A percentile compares a stretch with the other conserved stretches of the same genome.
phyloP scores from a whole-genome alignment of 2,888 invertebrate species.

The Cheilosia grossa region DNA sequence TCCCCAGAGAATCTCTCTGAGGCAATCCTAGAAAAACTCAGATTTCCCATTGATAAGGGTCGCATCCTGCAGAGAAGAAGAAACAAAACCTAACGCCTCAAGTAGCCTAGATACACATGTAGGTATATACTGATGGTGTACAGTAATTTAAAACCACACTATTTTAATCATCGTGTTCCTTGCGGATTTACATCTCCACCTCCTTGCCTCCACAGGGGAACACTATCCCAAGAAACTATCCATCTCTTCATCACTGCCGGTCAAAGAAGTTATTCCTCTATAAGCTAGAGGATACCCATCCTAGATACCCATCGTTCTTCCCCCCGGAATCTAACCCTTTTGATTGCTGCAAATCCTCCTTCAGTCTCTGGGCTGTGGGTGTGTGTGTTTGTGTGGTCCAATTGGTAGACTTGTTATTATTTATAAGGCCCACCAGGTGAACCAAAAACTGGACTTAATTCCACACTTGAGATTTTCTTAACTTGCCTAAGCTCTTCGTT shows the following conservation, averaged over 20 bases:
- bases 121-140: constrained; percentile 29
- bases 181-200: constrained; percentile 61
- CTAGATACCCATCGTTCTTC: constrained; percentile 6
- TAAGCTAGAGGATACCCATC: constrained; percentile 68
- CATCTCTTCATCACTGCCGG: constrained; percentile 65
- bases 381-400: constrained; percentile 49
- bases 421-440: constrained; percentile 77
- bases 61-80: constrained; percentile 32
- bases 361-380: constrained; percentile 3
- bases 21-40: constrained; percentile 63
- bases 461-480: constrained; percentile 77
- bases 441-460: constrained; percentile 76
- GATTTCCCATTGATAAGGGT: constrained; percentile 70
- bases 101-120: constrained; percentile 44
- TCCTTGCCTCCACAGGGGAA: constrained; percentile 6
- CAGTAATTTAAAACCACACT: constrained; percentile 71
- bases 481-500: constrained; percentile 70
- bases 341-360: constrained; percentile 39
- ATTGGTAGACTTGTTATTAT: constrained; percentile 75
- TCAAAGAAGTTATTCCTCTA: constrained; percentile 71
- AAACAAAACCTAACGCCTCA: constrained; percentile 31
- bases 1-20: constrained; percentile 47
- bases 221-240: constrained; percentile 65
- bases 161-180: constrained; percentile 74
- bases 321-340: constrained; percentile 41